These are phyloP conservation scores for Athalia circularis DNA, from an alignment of 2,888 invertebrate species.

Conservation along the genomic window DNA sequence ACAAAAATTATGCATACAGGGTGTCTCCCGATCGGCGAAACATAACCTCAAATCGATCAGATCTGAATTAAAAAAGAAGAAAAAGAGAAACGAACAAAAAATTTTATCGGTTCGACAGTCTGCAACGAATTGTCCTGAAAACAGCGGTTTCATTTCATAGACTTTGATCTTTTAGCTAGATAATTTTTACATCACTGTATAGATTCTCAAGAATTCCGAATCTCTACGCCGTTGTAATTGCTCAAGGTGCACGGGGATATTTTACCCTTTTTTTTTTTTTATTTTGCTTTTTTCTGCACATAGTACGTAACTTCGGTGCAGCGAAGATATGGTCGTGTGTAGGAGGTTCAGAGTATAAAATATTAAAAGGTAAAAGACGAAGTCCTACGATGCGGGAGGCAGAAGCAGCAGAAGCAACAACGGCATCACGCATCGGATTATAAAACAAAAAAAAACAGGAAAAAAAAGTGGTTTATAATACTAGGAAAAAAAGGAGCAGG, in stretches of 20 bases:
- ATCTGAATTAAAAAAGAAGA: no score
- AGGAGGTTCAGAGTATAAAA: no score
- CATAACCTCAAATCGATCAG: neutral
- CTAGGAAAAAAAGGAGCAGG: neutral
- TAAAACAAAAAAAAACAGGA: neutral
- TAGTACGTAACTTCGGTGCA: no score
- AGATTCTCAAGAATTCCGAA: neutral
- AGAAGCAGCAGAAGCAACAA: neutral
- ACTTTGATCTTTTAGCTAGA: neutral
- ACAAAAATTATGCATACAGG: neutral
- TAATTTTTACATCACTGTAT: neutral
- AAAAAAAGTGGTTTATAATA: neutral
- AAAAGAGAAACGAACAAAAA: no score
- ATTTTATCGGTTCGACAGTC: no score
- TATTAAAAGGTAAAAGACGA: no score
- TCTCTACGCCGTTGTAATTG: neutral
- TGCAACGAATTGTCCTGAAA: no score
- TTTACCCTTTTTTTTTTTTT: no score
- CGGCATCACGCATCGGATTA: neutral
- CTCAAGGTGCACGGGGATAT: neutral
- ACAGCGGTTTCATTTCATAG: neutral
- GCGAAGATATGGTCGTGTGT: no score
- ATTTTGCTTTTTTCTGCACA: no score
- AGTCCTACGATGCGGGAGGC: neutral
- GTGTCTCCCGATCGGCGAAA: neutral